phyloP scores from a whole-genome alignment of 2,113 vertebrate genomes.

The Pleuronectes platessa region DNA sequence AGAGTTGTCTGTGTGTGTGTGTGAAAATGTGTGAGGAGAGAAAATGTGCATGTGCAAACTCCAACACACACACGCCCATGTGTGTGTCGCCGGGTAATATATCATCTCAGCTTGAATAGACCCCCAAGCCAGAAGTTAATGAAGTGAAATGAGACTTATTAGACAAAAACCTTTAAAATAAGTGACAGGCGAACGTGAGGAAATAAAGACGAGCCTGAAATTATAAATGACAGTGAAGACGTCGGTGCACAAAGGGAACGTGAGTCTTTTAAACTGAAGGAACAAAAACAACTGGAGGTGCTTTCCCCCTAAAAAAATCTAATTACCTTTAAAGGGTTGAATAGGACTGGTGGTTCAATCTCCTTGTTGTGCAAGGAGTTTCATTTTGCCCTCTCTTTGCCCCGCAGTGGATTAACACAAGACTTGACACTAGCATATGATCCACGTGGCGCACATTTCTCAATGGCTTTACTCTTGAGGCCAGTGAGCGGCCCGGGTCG shows the following conservation, averaged over 20 bases:
- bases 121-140: constrained; percentile 84
- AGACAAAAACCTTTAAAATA: constrained; percentile 81
- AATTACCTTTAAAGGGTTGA: background rate
- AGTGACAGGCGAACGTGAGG: constrained; percentile 74
- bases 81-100: constrained; percentile 69
- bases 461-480: constrained; percentile 46
- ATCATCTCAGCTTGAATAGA: constrained; percentile 81
- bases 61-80: constrained; percentile 8
- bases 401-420: constrained; percentile 38
- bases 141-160: constrained; percentile 86
- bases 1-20: constrained; percentile 24
- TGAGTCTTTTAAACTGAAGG: background rate
- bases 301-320: background rate
- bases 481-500: constrained; percentile 14
- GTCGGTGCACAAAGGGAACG: constrained; percentile 36
- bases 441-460: constrained; percentile 45
- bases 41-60: constrained; percentile 13
- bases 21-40: constrained; percentile 1
- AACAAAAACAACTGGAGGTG: background rate
- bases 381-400: background rate
- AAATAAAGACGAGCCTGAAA: constrained; percentile 61
- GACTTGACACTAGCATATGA: constrained; percentile 56
- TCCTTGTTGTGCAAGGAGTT: background rate
- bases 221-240: constrained; percentile 65
- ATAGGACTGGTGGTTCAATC: background rate